Base-by-base conservation (phyloP, 2,797 vertebrate genomes). In the Distichodus sexfasciatus region DNA sequence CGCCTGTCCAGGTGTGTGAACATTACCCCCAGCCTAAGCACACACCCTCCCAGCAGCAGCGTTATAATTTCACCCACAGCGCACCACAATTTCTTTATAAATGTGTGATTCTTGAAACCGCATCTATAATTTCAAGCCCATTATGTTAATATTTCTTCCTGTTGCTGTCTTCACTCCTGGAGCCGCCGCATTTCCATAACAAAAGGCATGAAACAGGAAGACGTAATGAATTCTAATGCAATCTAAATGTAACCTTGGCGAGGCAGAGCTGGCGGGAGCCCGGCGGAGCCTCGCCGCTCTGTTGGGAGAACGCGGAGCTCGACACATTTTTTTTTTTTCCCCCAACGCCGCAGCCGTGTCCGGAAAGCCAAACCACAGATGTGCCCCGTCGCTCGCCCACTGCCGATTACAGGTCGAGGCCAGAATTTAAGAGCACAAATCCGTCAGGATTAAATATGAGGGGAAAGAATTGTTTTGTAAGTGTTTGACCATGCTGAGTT, bases 41-140 rank as follows among this genome's bases (percentile, higher is more conserved):
- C n/a, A n/a, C n/a, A n/a, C n/a, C n/a, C 19, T 38, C 19, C 19
- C 24, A 14, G 38, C 33, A 24, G 12, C 19, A 6, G 17, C 29
- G 4, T 55, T 21, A 12, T 54, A 54, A 54, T 54, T 54, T 55
- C 4, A 15, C 4, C 14, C 8, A 17, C 1, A 10, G 26, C 11
- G 5, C 35, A 23, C 19, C 11, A 24, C 19, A 36, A 41, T 38
- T 38, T 67, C 48, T 51, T 19, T 51, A 3, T 61, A 41, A 44
- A 50, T 64, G 50, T n/a, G 29, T 44, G 40, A 31, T 38, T 59
- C 21, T 63, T 24, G 31, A 72, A 69, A 62, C 46, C 47, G 47
- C 41, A 36, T 35, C 66, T 65, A 8, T 70, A 64, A 23, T 46
- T 3, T 51, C 48, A 51, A 51, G 29, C 48, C 12, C 6, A n/a